Conservation (phyloP, 2,888 invertebrate genomes). For the Bellardia bayeri region DNA sequence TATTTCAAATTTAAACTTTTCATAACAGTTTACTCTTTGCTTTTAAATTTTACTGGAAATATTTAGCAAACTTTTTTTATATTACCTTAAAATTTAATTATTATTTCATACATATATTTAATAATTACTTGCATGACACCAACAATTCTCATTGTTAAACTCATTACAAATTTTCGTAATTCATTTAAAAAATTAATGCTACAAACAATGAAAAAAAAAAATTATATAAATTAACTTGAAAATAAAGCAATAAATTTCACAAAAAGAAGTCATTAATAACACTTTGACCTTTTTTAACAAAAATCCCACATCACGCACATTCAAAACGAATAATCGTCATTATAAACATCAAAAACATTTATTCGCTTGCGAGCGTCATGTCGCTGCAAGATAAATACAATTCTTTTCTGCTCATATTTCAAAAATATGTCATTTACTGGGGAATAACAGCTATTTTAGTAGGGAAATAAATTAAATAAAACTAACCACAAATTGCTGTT, state of each 20-base stretch:
- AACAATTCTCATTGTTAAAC: conserved; percentile 41
- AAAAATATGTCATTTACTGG: conserved; percentile 70
- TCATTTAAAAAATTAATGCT: conserved; percentile 22
- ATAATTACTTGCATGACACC: neutral
- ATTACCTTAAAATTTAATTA: too few species aligned
- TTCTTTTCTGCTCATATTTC: conserved; percentile 64
- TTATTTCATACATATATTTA: neutral
- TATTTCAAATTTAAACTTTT: neutral
- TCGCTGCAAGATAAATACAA: conserved; percentile 36
- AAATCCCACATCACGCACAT: conserved; percentile 37
- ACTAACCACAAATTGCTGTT: conserved; percentile 70
- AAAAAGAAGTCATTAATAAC: conserved; percentile 83
- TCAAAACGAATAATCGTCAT: conserved; percentile 37
- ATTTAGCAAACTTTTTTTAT: too few species aligned
- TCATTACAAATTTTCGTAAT: conserved; percentile 40
- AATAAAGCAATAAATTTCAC: conserved; percentile 82
- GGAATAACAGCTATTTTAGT: conserved; percentile 43
- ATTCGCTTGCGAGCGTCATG: conserved; percentile 38
- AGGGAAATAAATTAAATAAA: conserved; percentile 58
- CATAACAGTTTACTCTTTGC: neutral
- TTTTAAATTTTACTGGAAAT: too few species aligned
- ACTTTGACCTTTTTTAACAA: conserved; percentile 78
- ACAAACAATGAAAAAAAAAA: conserved; percentile 21
- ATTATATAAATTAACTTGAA: conserved; percentile 77
- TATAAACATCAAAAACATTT: conserved; percentile 61